These are phyloP conservation scores for Heliconius erato DNA, from an alignment of 2,888 invertebrate species.

Conservation along the genomic window DNA sequence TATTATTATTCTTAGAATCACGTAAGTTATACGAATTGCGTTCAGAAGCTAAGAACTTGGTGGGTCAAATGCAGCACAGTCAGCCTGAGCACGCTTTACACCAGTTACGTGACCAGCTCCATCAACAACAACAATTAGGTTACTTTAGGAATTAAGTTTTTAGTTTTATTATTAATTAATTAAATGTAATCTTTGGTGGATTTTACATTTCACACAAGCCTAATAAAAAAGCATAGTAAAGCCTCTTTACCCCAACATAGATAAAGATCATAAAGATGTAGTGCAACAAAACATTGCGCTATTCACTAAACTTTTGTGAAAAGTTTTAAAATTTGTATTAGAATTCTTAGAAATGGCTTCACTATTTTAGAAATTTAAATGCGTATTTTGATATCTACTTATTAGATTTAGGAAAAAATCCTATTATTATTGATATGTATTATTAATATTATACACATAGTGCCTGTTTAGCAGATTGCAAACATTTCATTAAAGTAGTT, in stretches of 20 bases:
- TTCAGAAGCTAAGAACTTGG: constrained; percentile 92
- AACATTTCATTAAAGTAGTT: not conserved
- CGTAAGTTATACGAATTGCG: constrained; percentile 90
- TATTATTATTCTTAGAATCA: constrained; percentile 90
- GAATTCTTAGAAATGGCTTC: not conserved
- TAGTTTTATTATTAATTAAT: not conserved
- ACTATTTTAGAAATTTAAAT: not conserved
- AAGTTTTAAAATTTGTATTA: not conserved
- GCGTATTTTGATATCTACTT: not conserved
- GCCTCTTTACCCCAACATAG: not conserved
- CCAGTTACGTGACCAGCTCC: constrained; percentile 76
- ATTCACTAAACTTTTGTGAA: not conserved
- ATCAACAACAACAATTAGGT: constrained; percentile 69
- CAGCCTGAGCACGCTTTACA: constrained; percentile 85
- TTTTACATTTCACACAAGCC: not conserved
- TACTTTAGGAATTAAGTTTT: constrained; percentile 54
- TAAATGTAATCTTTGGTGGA: not conserved
- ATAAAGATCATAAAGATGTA: not conserved
- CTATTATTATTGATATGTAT: not conserved
- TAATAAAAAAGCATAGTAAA: no score
- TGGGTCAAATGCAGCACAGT: constrained; percentile 94
- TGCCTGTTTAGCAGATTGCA: not conserved
- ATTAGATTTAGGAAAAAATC: not conserved
- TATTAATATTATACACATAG: not conserved
- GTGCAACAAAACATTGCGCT: not conserved